Percentiles rank a stretch among this genome's conserved stretches.
These are phyloP conservation scores for Vicugna pacos DNA, from an alignment of 2,113 vertebrate genomes.

Conservation along the genomic window DNA sequence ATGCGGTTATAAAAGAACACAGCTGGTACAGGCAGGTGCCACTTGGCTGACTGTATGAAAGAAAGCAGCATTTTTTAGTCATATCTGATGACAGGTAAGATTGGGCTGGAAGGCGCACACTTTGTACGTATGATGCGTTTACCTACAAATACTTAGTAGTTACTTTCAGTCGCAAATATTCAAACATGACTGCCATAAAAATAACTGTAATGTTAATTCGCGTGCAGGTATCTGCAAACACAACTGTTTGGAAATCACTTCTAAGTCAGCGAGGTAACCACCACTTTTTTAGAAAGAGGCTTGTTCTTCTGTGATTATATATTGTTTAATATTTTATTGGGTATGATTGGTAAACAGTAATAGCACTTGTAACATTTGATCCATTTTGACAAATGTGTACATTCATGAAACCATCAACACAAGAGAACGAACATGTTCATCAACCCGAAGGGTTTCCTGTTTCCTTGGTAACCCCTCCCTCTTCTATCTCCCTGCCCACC, in stretches of 20 bases:
- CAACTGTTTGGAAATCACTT: neutral
- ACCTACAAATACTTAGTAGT: neutral
- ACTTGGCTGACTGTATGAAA: neutral
- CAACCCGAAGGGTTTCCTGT: neutral
- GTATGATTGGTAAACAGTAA: neutral
- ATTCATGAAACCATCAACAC: neutral
- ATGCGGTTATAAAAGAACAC: neutral
- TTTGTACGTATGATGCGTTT: neutral
- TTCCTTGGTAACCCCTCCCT: neutral
- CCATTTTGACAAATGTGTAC: neutral
- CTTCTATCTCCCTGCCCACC: fast-evolving
- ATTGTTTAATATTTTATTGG: neutral
- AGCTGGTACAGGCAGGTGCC: neutral
- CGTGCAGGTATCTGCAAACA: too few species aligned
- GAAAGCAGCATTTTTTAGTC: neutral
- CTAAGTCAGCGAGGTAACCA: neutral
- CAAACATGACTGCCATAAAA: neutral
- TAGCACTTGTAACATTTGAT: neutral
- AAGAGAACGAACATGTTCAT: neutral
- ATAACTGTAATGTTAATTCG: neutral
- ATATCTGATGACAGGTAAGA: neutral
- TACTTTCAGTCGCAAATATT: neutral
- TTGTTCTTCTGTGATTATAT: neutral
- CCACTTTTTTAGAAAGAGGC: neutral
- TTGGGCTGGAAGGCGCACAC: neutral